Evolutionary conservation across 2,113 vertebrate genomes (phyloP).

Genomic region (Sphyrna mokarran): DNA sequence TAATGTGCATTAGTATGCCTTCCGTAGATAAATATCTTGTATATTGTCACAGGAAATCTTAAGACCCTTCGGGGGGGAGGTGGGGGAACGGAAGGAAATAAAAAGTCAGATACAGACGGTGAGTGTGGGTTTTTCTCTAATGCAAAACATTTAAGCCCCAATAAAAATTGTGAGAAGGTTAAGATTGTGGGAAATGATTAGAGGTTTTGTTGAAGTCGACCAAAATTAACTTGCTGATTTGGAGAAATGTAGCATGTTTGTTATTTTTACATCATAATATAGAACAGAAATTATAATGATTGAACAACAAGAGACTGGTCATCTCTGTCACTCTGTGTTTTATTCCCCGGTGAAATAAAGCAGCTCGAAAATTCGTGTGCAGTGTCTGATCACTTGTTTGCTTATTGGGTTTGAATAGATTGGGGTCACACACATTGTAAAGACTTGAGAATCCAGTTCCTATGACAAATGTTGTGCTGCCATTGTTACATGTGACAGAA

Average conservation of each 20-base stretch:
- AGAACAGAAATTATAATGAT: neutral
- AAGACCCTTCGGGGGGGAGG: neutral
- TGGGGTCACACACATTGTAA: neutral
- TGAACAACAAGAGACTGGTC: neutral
- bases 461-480: neutral
- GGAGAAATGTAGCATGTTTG: neutral
- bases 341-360: neutral
- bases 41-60: neutral
- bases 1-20: neutral
- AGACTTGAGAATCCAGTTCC: neutral
- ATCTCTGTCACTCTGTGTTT: neutral
- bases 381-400: neutral
- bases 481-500: neutral
- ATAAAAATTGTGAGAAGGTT: neutral
- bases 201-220: neutral
- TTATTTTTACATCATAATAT: neutral
- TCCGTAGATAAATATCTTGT: neutral
- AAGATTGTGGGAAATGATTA: neutral
- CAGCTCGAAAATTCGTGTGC: neutral
- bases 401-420: neutral
- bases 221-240: neutral
- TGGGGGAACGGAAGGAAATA: neutral
- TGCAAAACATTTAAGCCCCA: neutral
- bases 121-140: neutral
- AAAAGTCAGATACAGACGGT: neutral